Evolutionary conservation across 2,113 vertebrate species (phyloP).

Genomic region (Prochilodus magdalenae): DNA sequence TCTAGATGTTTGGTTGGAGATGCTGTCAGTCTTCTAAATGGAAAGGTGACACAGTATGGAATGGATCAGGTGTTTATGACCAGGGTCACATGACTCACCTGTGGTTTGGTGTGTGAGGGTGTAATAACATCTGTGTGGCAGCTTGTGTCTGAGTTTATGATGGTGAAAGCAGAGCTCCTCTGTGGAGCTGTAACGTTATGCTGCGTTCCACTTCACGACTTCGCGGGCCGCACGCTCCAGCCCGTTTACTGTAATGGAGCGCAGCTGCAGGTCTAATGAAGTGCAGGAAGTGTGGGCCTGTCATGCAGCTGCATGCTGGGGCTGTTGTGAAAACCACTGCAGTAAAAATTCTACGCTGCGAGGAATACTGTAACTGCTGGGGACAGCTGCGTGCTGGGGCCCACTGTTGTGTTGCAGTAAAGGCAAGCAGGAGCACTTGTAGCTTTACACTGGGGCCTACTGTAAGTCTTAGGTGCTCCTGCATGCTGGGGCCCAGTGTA

Average conservation of each 20-base stretch:
- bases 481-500: neutral
- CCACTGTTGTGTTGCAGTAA: no score
- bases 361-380: no score
- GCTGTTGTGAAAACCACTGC: neutral
- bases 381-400: neutral
- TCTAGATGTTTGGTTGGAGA: no score
- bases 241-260: conserved; percentile 70
- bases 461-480: neutral
- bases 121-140: conserved; percentile 67
- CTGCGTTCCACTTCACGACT: conserved; percentile 43
- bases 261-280: conserved; percentile 66
- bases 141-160: conserved; percentile 39
- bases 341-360: no score
- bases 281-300: neutral
- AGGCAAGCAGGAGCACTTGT: neutral
- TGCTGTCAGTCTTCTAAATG: neutral
- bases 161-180: conserved; percentile 61
- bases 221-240: conserved; percentile 56
- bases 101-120: conserved; percentile 50
- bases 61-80: neutral
- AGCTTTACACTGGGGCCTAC: neutral
- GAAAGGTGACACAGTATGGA: neutral
- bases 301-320: neutral
- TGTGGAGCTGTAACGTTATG: conserved; percentile 67
- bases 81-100: conserved; percentile 6